phyloP scores from a whole-genome alignment of 2,797 vertebrate genomes.

The Pangasius sanitwongsei region DNA sequence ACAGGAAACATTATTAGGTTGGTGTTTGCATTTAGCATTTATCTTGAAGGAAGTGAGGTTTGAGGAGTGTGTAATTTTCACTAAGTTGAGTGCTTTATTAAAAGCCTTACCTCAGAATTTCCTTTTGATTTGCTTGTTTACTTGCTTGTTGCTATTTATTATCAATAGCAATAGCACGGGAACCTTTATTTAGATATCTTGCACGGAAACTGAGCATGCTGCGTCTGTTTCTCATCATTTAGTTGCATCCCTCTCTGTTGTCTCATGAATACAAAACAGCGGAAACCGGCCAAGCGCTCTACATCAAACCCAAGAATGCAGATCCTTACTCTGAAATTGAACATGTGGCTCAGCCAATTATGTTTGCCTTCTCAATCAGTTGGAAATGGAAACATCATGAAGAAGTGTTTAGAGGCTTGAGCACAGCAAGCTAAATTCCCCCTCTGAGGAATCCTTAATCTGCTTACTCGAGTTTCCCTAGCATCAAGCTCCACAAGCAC shows the following conservation, averaged over 20 bases:
- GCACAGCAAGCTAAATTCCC: slow-evolving; percentile 27
- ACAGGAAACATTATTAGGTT: slow-evolving; percentile 1
- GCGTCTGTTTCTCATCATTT: not conserved
- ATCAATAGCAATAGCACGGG: not conserved
- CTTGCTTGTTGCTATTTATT: not conserved
- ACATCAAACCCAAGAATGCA: slow-evolving; percentile 10
- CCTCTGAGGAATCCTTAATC: slow-evolving; percentile 55
- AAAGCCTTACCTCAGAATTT: not conserved
- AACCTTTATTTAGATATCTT: not conserved
- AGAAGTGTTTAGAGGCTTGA: slow-evolving; percentile 36
- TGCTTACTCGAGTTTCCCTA: slow-evolving; percentile 51
- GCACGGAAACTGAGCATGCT: not conserved
- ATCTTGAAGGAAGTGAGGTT: not conserved
- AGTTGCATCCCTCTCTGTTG: not conserved
- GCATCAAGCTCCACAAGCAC: slow-evolving; percentile 15
- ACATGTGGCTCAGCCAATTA: not conserved
- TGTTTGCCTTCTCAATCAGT: not conserved
- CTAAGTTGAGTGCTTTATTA: not conserved
- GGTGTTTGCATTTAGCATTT: not conserved
- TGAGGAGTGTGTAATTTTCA: not conserved
- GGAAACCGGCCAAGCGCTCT: not conserved
- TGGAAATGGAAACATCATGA: slow-evolving; percentile 16
- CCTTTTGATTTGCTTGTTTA: not conserved
- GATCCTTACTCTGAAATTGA: slow-evolving; percentile 13
- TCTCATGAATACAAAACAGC: slow-evolving; percentile 26